Evolutionary conservation across 1,140 invertebrate genomes (phyloP).

Genomic region (Carposina sasakii): DNA sequence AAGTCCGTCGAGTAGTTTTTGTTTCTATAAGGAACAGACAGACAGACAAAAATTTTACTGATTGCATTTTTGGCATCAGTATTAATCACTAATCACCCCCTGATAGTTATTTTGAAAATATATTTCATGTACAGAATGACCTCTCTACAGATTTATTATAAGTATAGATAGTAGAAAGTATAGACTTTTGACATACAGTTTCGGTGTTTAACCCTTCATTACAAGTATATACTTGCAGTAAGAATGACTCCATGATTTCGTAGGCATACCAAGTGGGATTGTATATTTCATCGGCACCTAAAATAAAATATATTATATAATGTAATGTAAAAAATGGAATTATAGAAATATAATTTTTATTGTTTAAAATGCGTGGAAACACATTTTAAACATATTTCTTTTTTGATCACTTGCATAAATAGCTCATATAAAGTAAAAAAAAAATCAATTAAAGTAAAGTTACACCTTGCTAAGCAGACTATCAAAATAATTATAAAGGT

Average conservation of each 20-base stretch:
- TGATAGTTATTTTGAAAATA: conserved; percentile 6
- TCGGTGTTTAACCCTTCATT: conserved; percentile 20
- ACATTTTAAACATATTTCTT: neutral
- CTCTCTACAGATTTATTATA: conserved; percentile 6
- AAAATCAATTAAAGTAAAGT: neutral
- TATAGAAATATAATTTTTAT: conserved; percentile 2
- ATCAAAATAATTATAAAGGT: neutral
- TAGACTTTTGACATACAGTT: conserved; percentile 24
- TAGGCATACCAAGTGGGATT: conserved; percentile 24
- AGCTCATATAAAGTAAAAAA: conserved; percentile 2
- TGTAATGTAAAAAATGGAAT: conserved; percentile 2
- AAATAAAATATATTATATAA: conserved; percentile 12
- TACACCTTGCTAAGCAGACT: neutral
- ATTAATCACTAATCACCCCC: too few species aligned
- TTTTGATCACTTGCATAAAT: conserved; percentile 6
- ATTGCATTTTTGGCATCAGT: too few species aligned
- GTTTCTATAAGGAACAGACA: conserved; percentile 3
- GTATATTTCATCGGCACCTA: conserved; percentile 22
- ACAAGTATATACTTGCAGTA: conserved; percentile 19
- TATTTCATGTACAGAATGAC: conserved; percentile 7
- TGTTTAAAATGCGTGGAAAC: neutral
- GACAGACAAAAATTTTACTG: too few species aligned
- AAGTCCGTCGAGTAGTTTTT: conserved; percentile 5
- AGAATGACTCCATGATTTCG: conserved; percentile 26
- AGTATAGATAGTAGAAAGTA: too few species aligned